phyloP scores from a whole-genome alignment of 2,888 invertebrate species.

The Platerodrilus igneus region DNA sequence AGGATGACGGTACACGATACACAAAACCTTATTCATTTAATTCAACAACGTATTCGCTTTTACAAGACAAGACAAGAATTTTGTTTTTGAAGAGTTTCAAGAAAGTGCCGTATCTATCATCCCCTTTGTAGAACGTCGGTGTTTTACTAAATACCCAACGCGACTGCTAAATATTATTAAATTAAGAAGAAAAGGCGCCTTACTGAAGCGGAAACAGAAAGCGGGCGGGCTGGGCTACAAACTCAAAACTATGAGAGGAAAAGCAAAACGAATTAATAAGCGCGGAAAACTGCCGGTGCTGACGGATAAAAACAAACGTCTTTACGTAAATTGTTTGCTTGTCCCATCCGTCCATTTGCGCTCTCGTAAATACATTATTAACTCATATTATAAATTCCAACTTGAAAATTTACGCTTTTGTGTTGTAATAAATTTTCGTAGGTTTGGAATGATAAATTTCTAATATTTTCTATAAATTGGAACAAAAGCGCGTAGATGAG shows the following conservation, averaged over 20 bases:
- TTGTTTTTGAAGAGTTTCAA: conserved; percentile 40
- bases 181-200: conserved; percentile 45
- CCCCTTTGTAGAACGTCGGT: conserved; percentile 38
- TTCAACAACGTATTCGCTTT: conserved; percentile 34
- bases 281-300: conserved; percentile 26
- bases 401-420: conserved; percentile 3
- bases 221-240: conserved; percentile 26
- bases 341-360: conserved; percentile 22
- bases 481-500: no score
- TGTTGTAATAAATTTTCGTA: conserved; percentile 11
- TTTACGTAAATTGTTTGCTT: conserved; percentile 24
- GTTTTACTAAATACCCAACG: conserved; percentile 41
- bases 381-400: conserved; percentile 9
- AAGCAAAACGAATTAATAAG: conserved; percentile 32
- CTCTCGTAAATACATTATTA: conserved; percentile 22
- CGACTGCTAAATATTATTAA: conserved; percentile 45
- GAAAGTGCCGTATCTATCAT: no score
- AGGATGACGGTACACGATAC: no score
- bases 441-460: conserved; percentile 10
- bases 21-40: conserved; percentile 39
- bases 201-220: conserved; percentile 38
- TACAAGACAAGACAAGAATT: conserved; percentile 36
- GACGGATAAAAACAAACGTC: conserved; percentile 24
- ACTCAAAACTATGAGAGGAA: conserved; percentile 29
- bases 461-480: no score